These are phyloP conservation scores for Nibea coibor DNA, from an alignment of 2,113 vertebrate species.

Conservation along the genomic window DNA sequence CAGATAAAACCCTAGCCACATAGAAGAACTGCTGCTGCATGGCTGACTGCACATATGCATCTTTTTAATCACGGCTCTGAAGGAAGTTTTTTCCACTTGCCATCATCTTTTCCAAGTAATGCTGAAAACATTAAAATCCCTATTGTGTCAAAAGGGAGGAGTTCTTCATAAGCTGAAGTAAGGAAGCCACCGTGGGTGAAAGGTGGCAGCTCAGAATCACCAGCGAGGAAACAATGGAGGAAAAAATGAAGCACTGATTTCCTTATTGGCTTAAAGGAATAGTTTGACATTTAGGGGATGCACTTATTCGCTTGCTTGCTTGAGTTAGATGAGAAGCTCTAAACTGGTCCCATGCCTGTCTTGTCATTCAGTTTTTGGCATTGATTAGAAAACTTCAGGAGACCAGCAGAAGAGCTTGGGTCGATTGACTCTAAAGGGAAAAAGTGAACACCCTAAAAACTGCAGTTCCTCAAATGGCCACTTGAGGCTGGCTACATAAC, in stretches of 20 bases:
- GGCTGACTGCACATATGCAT: constrained; percentile 42
- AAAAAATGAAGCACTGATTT: background rate
- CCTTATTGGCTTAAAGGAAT: background rate
- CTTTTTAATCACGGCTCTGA: constrained; percentile 30
- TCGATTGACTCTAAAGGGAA: too few species aligned
- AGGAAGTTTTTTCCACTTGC: constrained; percentile 10
- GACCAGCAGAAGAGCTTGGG: too few species aligned
- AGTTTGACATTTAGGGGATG: background rate
- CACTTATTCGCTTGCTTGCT: background rate
- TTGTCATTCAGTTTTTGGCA: too few species aligned
- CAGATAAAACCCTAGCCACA: constrained; percentile 7
- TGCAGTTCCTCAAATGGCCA: too few species aligned
- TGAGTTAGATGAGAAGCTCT: background rate
- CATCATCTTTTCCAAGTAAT: constrained; percentile 41
- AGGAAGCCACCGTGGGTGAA: background rate
- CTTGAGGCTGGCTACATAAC: too few species aligned
- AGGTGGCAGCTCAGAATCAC: constrained; percentile 6
- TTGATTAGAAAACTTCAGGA: too few species aligned
- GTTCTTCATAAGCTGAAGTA: background rate
- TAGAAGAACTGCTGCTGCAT: background rate
- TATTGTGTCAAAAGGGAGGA: background rate
- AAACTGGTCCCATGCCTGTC: background rate
- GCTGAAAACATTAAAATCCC: constrained; percentile 26
- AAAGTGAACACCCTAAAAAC: too few species aligned
- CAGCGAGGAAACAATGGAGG: background rate